Base-by-base conservation (phyloP, 2,113 vertebrate species). In the Tenrec ecaudatus region DNA sequence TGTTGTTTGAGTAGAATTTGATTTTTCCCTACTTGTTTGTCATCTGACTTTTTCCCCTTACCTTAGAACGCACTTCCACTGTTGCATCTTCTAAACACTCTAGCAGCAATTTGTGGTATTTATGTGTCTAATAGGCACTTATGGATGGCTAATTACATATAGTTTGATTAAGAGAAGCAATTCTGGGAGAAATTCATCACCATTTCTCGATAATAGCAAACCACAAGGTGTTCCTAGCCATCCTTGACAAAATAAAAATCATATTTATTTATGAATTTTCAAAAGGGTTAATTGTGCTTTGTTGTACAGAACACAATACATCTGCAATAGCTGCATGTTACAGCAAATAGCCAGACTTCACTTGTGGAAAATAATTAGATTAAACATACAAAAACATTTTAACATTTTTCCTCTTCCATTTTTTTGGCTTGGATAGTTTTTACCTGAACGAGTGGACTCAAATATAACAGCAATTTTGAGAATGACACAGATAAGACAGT, bases 211-310 rank as follows among this genome's bases (percentile, higher is more conserved):
- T 77, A 71, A 78, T 47, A 91, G 68, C 64, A 93, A 89, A 64
- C 58, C n/a, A 85, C 27, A 81, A 82, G 47, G 38, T 93, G 40
- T 1, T 60, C 14, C n/a, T 84, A 25, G 17, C 31, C 23, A 22
- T 90, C 66, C 43, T 88, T 93, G 86, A 86, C 58, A 81, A 92
- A 86, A 90, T 64, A 82, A 36, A 16, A 93, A 88, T 76, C 68
- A 84, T 77, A 71, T 84, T 82, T 84, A 80, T 27, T 25, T 33
- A 68, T 43, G 27, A n/a, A 78, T 93, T 27, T 84, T 79, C 38
- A 68, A 90, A 90, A 58, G 12, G 10, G 43, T 94, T 82, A n/a
- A 36, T 89, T 92, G 90, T 92, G 31, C 33, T 83, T 86, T 90
- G 38, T 64, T 85, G 20, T 82, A 31, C 33, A 86, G 57, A 89